Evolutionary conservation across 2,888 invertebrate species (phyloP).

Genomic region (Craniophora ligustri): DNA sequence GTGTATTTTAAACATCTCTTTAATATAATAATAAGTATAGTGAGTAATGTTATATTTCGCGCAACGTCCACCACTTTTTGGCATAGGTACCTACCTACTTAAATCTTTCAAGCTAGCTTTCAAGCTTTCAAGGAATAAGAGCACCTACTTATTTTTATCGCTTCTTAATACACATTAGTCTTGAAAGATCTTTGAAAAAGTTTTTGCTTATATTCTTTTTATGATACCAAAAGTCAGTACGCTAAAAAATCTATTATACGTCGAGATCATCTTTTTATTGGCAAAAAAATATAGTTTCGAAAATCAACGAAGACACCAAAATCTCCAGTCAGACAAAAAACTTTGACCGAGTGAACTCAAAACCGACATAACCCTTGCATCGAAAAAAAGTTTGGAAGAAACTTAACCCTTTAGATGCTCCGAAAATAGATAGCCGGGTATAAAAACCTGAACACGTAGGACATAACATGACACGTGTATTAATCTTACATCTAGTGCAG

Average conservation of each 20-base stretch:
- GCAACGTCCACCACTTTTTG: no score
- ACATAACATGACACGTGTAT: conserved; percentile 80
- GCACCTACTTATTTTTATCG: neutral
- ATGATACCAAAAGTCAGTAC: conserved; percentile 1
- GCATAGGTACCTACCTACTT: no score
- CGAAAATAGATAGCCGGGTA: conserved; percentile 49
- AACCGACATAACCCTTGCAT: conserved; percentile 13
- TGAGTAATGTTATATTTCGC: no score
- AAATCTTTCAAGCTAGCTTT: no score
- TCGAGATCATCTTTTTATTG: conserved; percentile 5
- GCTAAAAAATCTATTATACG: conserved; percentile 3
- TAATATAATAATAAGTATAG: no score
- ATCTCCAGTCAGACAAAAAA: conserved; percentile 24
- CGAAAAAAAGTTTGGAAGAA: conserved; percentile 33
- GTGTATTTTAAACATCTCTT: conserved; percentile 19
- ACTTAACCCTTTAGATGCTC: conserved; percentile 53
- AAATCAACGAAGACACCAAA: conserved; percentile 2
- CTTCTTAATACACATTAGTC: conserved; percentile 13
- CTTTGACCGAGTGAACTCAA: conserved; percentile 10
- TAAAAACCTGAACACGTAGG: conserved; percentile 73
- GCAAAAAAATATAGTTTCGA: neutral
- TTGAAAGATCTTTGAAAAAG: conserved; percentile 12
- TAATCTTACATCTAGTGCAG: conserved; percentile 77
- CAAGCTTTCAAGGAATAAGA: no score
- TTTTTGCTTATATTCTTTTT: conserved; percentile 16